These are phyloP conservation scores for Poecile montanus DNA, from an alignment of 2,797 vertebrate species.

Conservation along the genomic window DNA sequence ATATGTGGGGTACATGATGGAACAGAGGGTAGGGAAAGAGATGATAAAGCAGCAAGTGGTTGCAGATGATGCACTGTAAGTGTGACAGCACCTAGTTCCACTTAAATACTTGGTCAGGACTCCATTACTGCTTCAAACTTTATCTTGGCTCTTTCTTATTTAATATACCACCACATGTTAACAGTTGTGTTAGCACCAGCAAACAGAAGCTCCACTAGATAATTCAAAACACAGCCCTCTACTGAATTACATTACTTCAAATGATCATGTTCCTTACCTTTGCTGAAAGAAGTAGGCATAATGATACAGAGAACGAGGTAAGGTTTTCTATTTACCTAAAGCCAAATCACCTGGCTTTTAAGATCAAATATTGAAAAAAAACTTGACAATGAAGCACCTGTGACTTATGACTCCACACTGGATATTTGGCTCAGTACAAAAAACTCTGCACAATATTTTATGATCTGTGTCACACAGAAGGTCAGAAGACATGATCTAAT, in stretches of 20 bases:
- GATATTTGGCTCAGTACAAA: not conserved
- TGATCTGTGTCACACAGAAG: not conserved
- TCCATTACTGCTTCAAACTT: not conserved
- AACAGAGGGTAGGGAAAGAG: not conserved
- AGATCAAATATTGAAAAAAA: not conserved
- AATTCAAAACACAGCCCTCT: not conserved
- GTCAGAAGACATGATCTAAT: conserved; percentile 13
- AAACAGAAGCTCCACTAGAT: not conserved
- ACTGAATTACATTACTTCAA: not conserved
- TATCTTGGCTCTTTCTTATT: not conserved
- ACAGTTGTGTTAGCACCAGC: not conserved
- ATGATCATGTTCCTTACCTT: not conserved
- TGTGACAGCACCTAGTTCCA: not conserved
- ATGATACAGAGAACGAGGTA: not conserved
- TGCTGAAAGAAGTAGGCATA: not conserved
- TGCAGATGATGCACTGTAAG: not conserved
- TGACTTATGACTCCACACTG: not conserved
- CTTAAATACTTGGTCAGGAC: not conserved
- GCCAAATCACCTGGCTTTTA: not conserved
- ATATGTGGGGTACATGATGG: no score
- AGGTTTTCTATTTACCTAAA: not conserved
- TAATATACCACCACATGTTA: not conserved
- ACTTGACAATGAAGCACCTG: not conserved
- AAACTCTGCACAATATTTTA: not conserved
- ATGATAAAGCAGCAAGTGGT: not conserved